These are phyloP conservation scores for Ectropis crepuscularia DNA, from an alignment of 2,888 invertebrate species.

Conservation along the genomic window DNA sequence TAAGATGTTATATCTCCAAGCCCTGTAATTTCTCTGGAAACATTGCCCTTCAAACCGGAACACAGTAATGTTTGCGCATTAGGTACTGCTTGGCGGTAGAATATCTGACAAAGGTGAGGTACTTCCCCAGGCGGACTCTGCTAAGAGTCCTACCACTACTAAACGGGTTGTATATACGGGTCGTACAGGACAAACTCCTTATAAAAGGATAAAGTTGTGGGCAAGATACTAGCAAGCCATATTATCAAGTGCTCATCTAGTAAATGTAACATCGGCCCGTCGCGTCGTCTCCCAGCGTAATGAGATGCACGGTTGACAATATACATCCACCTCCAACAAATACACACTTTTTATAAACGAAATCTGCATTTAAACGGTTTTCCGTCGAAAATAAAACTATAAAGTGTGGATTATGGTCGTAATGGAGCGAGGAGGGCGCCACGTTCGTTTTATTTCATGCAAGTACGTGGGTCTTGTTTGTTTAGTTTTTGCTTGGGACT, in stretches of 20 bases:
- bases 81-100: too few species aligned
- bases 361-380: slow-evolving; percentile 65
- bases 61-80: too few species aligned
- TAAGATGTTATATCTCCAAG: too few species aligned
- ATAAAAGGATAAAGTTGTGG: too few species aligned
- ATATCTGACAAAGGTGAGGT: too few species aligned
- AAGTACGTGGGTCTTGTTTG: slow-evolving; percentile 31
- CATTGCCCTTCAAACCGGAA: too few species aligned
- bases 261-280: slow-evolving; percentile 30
- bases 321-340: slow-evolving; percentile 57
- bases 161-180: too few species aligned
- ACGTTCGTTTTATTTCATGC: slow-evolving; percentile 42
- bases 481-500: slow-evolving; percentile 20
- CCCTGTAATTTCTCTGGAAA: too few species aligned
- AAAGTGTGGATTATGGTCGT: slow-evolving; percentile 54
- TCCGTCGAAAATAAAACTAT: slow-evolving; percentile 52
- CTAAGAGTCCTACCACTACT: too few species aligned
- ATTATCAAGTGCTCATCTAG: slow-evolving; percentile 37
- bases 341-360: slow-evolving; percentile 56
- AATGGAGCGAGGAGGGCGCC: slow-evolving; percentile 53
- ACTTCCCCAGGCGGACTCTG: too few species aligned
- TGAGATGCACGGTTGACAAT: slow-evolving; percentile 78
- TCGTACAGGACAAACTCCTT: too few species aligned
- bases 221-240: too few species aligned
- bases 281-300: slow-evolving; percentile 57